Evolutionary conservation across 2,888 invertebrate species (phyloP), one percentile per base, ranked within the genome.

Genomic region (Morpho achilles): DNA sequence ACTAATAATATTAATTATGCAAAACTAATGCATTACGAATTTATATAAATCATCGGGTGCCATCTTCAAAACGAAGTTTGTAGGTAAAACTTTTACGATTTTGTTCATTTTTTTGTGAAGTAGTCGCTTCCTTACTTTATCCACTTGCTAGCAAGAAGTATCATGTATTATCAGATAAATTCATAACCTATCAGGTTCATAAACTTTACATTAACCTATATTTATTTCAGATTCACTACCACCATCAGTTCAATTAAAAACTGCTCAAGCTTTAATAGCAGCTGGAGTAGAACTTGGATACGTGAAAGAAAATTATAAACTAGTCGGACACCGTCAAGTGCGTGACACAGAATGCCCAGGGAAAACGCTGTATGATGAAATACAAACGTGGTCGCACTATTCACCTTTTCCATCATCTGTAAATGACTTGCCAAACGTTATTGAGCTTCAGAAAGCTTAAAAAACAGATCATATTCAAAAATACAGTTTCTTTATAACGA

Each of bases 341-440:
- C 68, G 80, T 16, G 67, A 67, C 0, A 95, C 95, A 0, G 92
- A 92, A 59, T 95, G 95, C 67, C 95, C 95, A 0, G 95, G 95
- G 0, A 87, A 91, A 5, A 78, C 88, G 0, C 78, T 95, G 3
- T 94, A 88, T 68, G 70, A 91, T 1, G 92, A 93, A 71, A 92
- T 95, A 40, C 79, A 89, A 54, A 87, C 79, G 0, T 94, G 94
- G 94, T 82, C 90, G 0, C 90, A 93, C 67, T 91, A 84, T 62
- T 74, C 81, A n/a, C 59, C 73, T 2, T 80, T 79, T 51, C 82
- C 85, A 0, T 65, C 72, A 0, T 75, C 76, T 0, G 49, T 59
- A 3, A 55, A 61, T 3, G 84, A 84, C 45, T 65, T 84, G 7
- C 23, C 47, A 4, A 42, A 54, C 9, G 23, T 54, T 0, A 7